Percentiles rank a stretch among this genome's conserved stretches.
Evolutionary conservation across 2,113 vertebrate species (phyloP).

Genomic region (cattle (Bos taurus)): ARS-UCD2.0 NC_037350.1:48274501-48275000

Average conservation of each 20-base stretch:
- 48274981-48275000: not conserved
- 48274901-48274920: not conserved
- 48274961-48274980: too few species aligned
- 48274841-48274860: not conserved
- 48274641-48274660: not conserved
- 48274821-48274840: not conserved
- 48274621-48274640: not conserved
- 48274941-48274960: not conserved
- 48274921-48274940: not conserved
- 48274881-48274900: not conserved
- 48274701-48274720: not conserved
- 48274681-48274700: not conserved
- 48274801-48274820: not conserved
- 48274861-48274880: not conserved
- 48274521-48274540: not conserved
- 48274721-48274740: too few species aligned
- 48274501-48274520: not conserved
- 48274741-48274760: accelerated
- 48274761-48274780: not conserved
- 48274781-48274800: not conserved
- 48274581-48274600: not conserved
- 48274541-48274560: not conserved
- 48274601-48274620: not conserved
- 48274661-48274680: not conserved
- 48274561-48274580: constrained; percentile 3